These are phyloP conservation scores for Deilephila porcellus DNA, from an alignment of 2,888 invertebrate species.

Conservation along the genomic window DNA sequence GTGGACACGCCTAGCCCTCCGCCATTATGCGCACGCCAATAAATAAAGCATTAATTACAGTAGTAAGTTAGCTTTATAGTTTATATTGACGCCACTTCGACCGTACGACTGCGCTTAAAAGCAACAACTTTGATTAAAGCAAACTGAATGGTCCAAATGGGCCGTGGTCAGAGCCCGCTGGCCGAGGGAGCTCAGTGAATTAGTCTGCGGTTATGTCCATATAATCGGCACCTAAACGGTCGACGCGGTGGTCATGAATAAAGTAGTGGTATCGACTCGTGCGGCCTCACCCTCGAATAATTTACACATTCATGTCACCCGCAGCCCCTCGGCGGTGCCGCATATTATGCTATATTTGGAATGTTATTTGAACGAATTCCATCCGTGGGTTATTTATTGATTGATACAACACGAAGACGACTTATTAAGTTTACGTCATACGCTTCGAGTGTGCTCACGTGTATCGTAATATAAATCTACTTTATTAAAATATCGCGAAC, in stretches of 20 bases:
- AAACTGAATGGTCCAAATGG: not conserved
- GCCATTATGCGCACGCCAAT: constrained; percentile 1
- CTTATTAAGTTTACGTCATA: constrained; percentile 19
- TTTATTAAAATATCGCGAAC: not conserved
- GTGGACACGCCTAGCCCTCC: constrained; percentile 53
- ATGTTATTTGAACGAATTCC: constrained; percentile 47
- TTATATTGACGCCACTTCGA: not conserved
- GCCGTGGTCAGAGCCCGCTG: not conserved
- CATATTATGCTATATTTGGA: constrained; percentile 66
- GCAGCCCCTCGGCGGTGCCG: constrained; percentile 41
- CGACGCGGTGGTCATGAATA: constrained; percentile 77
- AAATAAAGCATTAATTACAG: constrained; percentile 12
- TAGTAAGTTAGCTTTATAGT: constrained; percentile 5
- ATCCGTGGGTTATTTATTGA: constrained; percentile 48
- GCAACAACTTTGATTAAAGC: too few species aligned
- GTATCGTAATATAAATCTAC: too few species aligned
- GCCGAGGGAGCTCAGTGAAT: constrained; percentile 35
- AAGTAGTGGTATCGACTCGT: constrained; percentile 79
- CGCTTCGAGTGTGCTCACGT: not conserved
- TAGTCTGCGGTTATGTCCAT: constrained; percentile 56
- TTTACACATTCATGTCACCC: constrained; percentile 70
- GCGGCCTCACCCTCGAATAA: constrained; percentile 74
- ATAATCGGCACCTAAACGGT: constrained; percentile 64
- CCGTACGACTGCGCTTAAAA: not conserved
- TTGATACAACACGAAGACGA: constrained; percentile 30